Base-by-base conservation (phyloP, 2,113 vertebrate genomes). In the Aleadryas rufinucha region DNA sequence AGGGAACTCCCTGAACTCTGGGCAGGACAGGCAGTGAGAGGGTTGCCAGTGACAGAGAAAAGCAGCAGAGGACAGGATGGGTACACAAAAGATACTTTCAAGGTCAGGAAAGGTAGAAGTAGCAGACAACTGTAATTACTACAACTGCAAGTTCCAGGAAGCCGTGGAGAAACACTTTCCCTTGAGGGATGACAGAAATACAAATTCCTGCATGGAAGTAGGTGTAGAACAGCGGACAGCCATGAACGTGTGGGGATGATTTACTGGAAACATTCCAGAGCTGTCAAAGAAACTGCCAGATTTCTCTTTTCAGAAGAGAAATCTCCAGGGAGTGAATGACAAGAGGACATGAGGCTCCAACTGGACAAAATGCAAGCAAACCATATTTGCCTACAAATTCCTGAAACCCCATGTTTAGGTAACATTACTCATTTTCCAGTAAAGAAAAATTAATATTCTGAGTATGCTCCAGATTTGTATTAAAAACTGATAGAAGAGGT, bases 1-100 rank as follows among this genome's bases (percentile, higher is more conserved):
- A 68, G 41, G 90, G 87, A 94, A 84, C 95, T 96, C 93, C 90
- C 83, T 42, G 44, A 89, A 89, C 93, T 92, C 88, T 70, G 65
- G 8, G 33, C 35, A 93, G 83, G 79, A 82, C 44, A 30, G 71
- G 33, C 52, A 65, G 41, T 45, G 69, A 92, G 66, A 90, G 27
- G 39, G 26, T 16, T 95, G 91, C 61, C 69, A 87, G 69, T 22
- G 63, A 84, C 33, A 96, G 20, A 71, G 59, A 74, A 81, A 88
- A 87, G 52, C 59, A 88, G 80, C 53, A 37, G 56, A 78, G 53
- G 44, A 88, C 37, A 61, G 37, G 35, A 28, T 19, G 11, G 21
- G 37, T 15, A 81, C 9, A 56, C 24, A 68, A 78, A 90, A 90
- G 41, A 44, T 30, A 31, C 50, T 49, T 88, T 47, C 74, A 93